Conservation (phyloP, 2,888 invertebrate species). For the Lasioglossum marginatum region DNA sequence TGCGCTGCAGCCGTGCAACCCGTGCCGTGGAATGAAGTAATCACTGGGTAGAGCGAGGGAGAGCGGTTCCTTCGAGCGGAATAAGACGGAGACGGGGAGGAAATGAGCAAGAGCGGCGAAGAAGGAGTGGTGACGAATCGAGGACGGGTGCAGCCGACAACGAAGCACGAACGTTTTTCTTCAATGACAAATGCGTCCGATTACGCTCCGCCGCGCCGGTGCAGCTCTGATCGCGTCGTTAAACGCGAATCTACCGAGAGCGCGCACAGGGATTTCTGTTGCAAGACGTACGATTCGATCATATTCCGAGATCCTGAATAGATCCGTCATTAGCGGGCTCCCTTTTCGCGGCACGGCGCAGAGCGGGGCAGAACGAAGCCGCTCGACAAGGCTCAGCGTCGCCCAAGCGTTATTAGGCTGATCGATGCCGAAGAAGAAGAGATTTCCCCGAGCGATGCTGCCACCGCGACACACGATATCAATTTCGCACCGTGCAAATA, state of each 20-base stretch:
- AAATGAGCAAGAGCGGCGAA: constrained; percentile 32
- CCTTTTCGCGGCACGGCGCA: neutral
- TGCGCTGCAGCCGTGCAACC: neutral
- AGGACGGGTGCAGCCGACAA: constrained; percentile 65
- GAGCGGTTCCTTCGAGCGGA: neutral
- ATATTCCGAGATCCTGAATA: constrained; percentile 42
- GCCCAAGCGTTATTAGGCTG: constrained; percentile 38
- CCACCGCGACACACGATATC: constrained; percentile 33
- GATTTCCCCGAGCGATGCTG: constrained; percentile 15
- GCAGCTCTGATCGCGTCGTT: constrained; percentile 54
- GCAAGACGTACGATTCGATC: constrained; percentile 35
- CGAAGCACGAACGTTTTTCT: constrained; percentile 72
- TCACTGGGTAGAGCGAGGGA: constrained; percentile 23
- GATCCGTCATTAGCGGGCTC: constrained; percentile 41
- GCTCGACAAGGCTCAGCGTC: neutral
- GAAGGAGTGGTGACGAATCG: constrained; percentile 66
- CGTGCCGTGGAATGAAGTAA: constrained; percentile 24
- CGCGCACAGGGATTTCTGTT: constrained; percentile 14
- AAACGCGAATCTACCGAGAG: constrained; percentile 22
- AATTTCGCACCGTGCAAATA: constrained; percentile 37
- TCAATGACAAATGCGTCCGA: constrained; percentile 76
- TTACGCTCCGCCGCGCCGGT: constrained; percentile 53
- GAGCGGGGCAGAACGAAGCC: neutral
- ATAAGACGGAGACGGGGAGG: constrained; percentile 3
- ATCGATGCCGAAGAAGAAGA: constrained; percentile 37